Evolutionary conservation across 1,140 invertebrate species (phyloP), one percentile per base, ranked within the genome.

Genomic region (Drosophila bifasciata): DNA sequence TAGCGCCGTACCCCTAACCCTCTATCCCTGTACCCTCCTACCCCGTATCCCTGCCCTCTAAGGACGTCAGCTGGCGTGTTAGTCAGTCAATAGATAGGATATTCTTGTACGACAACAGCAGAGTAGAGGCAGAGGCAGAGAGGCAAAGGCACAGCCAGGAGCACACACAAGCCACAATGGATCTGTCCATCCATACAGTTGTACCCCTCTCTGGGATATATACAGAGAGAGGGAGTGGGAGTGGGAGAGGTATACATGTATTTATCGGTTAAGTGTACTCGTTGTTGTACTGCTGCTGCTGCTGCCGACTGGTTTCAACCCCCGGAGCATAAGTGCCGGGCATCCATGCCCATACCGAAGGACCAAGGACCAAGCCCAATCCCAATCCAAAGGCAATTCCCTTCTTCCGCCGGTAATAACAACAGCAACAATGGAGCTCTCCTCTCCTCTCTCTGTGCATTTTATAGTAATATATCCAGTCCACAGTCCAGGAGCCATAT

Each of bases 361-460:
- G 8, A 28, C 25, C 25, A 3, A 28, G 28, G 23, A 28, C 28
- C 28, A 46, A 46, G 15, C 2, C 21, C 57, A 16, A 44, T 17
- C 73, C 72, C 80, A 76, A 76, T 76, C 53, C 74, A 71, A 64
- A 55, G 46, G 66, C 75, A 77, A 77, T 75, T 74, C 64, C 61
- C 68, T 80, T 80, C 77, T 76, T 76, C 79, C 79, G 73, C 72
- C 77, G 77, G 73, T 70, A 75, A 79, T 80, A 80, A 74, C 70
- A 86, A 75, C 67, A 71, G 60, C 55, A 78, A 60, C 76, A 78
- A 76, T 76, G 72, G 48, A 70, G 58, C 36, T 17, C 19, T n/a
- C n/a, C n/a, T n/a, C n/a, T n/a, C n/a, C n/a, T n/a, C n/a, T n/a
- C 56, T 59, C 55, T 77, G 49, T 69, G 73, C 61, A 84, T 75